Conservation (phyloP, 1,140 invertebrate genomes). For the Coptotermes formosanus region DNA sequence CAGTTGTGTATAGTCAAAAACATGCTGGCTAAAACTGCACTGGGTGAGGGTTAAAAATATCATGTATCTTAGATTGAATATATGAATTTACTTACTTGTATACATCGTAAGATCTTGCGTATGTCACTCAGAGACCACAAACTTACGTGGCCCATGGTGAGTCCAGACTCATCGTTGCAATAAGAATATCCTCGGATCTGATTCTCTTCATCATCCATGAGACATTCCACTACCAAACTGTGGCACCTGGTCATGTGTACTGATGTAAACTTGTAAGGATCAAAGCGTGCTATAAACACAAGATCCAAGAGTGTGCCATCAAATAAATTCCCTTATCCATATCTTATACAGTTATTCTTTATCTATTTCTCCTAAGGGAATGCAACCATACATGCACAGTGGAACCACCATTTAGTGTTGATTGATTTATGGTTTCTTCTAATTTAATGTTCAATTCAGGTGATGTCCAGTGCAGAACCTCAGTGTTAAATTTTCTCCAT, state of each 20-base stretch:
- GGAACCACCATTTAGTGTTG: no score
- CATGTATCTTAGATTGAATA: background rate
- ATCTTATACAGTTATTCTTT: background rate
- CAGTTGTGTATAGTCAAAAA: background rate
- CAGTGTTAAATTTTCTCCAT: no score
- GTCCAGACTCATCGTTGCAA: slow-evolving; percentile 78
- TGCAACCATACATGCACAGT: no score
- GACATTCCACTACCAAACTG: slow-evolving; percentile 69
- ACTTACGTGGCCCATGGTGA: slow-evolving; percentile 77
- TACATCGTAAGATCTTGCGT: slow-evolving; percentile 71
- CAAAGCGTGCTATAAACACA: slow-evolving; percentile 59
- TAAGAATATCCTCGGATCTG: slow-evolving; percentile 67
- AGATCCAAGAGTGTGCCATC: no score
- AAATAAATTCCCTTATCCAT: background rate
- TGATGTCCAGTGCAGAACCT: no score
- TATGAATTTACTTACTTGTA: slow-evolving; percentile 57
- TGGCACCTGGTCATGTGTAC: slow-evolving; percentile 74
- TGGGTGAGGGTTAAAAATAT: background rate
- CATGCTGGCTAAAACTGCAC: background rate
- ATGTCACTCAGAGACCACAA: slow-evolving; percentile 79
- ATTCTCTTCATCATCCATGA: slow-evolving; percentile 78
- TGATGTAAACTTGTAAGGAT: slow-evolving; percentile 70
- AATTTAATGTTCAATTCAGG: no score
- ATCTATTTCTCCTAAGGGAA: no score
- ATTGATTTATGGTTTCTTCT: no score